Evolutionary conservation across 1,140 invertebrate genomes (phyloP).

Genomic region (Saccostrea cuccullata): DNA sequence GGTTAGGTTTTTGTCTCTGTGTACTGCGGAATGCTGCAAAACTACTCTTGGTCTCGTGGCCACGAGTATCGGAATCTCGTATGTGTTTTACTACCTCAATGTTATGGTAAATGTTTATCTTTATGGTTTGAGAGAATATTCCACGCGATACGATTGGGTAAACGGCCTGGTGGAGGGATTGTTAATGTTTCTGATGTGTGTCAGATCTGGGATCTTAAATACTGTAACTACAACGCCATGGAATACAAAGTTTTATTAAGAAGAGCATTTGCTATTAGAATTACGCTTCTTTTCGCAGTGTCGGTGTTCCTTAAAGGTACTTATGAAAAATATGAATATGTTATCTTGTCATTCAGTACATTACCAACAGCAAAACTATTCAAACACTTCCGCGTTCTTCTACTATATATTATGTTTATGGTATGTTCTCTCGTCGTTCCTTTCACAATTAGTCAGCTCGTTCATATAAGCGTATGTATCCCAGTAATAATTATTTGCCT

Average conservation of each 20-base stretch:
- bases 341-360: constrained; percentile 4
- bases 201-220: not conserved
- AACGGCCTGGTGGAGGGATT: not conserved
- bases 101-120: not conserved
- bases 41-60: not conserved
- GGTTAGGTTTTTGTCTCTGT: not conserved
- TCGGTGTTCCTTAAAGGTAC: not conserved
- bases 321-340: not conserved
- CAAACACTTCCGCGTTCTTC: not conserved
- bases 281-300: not conserved
- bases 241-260: not conserved
- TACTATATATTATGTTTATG: not conserved
- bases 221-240: not conserved
- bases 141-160: not conserved
- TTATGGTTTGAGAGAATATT: not conserved
- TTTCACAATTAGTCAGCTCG: constrained; percentile 83
- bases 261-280: not conserved
- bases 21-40: not conserved
- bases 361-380: not conserved
- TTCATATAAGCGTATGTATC: not conserved
- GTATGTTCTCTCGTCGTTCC: not conserved
- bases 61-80: not conserved
- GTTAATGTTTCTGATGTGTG: not conserved
- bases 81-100: not conserved
- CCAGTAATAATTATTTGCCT: not conserved